Percentiles rank a stretch among this genome's conserved stretches.
phyloP scores from a whole-genome alignment of 2,797 vertebrate species.

The Xenopus petersii region DNA sequence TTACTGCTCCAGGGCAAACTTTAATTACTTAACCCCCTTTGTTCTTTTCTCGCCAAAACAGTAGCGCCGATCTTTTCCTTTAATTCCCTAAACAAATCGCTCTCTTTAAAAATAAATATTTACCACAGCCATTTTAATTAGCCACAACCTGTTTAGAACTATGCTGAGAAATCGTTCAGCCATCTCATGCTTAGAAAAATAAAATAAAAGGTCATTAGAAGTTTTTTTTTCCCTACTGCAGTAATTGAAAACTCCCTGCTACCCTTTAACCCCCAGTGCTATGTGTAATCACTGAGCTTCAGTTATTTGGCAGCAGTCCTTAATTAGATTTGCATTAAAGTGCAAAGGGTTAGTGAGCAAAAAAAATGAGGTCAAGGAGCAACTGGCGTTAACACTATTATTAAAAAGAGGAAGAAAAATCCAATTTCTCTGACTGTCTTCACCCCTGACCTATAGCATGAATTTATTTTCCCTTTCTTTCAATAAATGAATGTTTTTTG shows the following conservation, averaged over 20 bases:
- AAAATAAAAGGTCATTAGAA: conserved; percentile 16
- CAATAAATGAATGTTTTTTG: too few relatives aligned
- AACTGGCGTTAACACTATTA: neutral
- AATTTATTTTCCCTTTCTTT: too few relatives aligned
- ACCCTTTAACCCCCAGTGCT: conserved; percentile 6
- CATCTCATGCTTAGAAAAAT: neutral
- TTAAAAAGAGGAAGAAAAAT: neutral
- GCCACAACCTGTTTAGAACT: too few relatives aligned
- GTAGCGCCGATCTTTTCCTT: too few relatives aligned
- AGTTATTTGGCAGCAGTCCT: conserved; percentile 18
- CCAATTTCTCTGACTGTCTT: conserved; percentile 6
- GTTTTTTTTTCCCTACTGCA: neutral
- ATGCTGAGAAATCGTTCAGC: too few relatives aligned
- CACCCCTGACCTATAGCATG: neutral
- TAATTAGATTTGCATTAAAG: conserved; percentile 37
- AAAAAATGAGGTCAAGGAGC: conserved; percentile 29
- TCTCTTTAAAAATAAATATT: too few relatives aligned
- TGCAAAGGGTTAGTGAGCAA: conserved; percentile 8
- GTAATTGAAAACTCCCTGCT: conserved; percentile 18
- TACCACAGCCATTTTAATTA: too few relatives aligned
- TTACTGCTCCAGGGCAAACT: too few relatives aligned
- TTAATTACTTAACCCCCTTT: too few relatives aligned
- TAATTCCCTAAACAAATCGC: too few relatives aligned
- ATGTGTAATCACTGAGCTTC: conserved; percentile 6
- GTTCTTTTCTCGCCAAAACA: too few relatives aligned